Evolutionary conservation across 2,797 vertebrate genomes (phyloP).

Genomic region (Enteromius fasciolatus): DNA sequence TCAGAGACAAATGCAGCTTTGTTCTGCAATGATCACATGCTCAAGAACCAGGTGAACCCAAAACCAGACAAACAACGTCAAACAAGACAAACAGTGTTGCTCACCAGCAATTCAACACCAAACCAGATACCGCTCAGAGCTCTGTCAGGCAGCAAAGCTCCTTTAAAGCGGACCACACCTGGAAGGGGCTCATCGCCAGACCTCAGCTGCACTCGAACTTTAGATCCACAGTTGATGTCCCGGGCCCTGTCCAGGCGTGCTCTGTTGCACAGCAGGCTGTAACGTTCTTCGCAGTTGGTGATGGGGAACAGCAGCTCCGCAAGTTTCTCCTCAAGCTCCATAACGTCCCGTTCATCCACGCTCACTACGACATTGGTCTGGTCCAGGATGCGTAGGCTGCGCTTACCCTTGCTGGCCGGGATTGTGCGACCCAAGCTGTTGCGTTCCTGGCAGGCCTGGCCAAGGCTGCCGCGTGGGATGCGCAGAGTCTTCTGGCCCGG

Average conservation of each 20-base stretch:
- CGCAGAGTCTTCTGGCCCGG: constrained; percentile 91
- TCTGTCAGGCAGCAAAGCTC: constrained; percentile 90
- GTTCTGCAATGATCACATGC: constrained; percentile 60
- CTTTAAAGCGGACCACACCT: constrained; percentile 95
- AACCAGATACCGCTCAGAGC: constrained; percentile 94
- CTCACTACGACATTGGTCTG: constrained; percentile 90
- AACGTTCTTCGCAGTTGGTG: constrained; percentile 95
- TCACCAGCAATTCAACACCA: constrained; percentile 97
- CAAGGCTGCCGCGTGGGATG: constrained; percentile 92
- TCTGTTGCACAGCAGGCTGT: constrained; percentile 88
- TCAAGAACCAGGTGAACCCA: not conserved
- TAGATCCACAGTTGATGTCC: constrained; percentile 90
- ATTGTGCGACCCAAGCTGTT: constrained; percentile 88
- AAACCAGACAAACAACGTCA: not conserved
- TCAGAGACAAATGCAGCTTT: constrained; percentile 64
- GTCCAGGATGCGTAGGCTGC: constrained; percentile 93
- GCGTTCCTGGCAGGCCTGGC: constrained; percentile 93
- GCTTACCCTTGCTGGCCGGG: constrained; percentile 91
- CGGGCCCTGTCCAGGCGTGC: constrained; percentile 85
- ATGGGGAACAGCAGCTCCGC: constrained; percentile 96
- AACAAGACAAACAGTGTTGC: constrained; percentile 53
- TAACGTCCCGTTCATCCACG: constrained; percentile 91
- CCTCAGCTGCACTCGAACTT: constrained; percentile 92
- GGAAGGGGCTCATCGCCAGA: constrained; percentile 91
- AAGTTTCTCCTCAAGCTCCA: constrained; percentile 91